Percentiles rank a stretch among this genome's conserved stretches.
These are phyloP conservation scores for Drosophila meridiana DNA, from an alignment of 2,888 invertebrate species.

Conservation along the genomic window DNA sequence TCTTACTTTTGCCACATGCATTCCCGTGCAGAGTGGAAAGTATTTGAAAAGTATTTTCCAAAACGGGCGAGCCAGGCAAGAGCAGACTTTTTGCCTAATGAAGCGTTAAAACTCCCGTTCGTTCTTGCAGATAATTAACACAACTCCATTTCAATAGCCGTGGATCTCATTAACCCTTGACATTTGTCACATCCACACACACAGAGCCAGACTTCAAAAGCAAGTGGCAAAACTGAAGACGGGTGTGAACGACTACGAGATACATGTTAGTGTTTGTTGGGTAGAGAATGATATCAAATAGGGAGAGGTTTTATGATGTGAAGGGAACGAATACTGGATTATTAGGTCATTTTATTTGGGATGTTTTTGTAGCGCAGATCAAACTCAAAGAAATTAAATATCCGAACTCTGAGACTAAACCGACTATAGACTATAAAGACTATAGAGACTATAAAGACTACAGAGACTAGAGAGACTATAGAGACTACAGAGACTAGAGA, in stretches of 20 bases:
- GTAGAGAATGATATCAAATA: not conserved
- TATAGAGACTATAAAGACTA: too few species aligned
- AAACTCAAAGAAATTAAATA: too few species aligned
- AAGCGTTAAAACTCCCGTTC: constrained; percentile 70
- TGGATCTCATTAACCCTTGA: constrained; percentile 76
- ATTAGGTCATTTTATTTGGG: too few species aligned
- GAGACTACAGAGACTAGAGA: too few species aligned
- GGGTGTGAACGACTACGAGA: not conserved
- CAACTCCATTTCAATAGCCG: constrained; percentile 60
- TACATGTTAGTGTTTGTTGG: not conserved
- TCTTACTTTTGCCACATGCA: constrained; percentile 45
- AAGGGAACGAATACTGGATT: too few species aligned
- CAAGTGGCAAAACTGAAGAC: not conserved
- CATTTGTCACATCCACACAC: constrained; percentile 70
- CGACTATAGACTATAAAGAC: too few species aligned
- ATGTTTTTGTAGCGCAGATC: too few species aligned
- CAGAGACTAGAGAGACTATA: too few species aligned
- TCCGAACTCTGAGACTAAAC: too few species aligned
- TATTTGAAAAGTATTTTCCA: constrained; percentile 36
- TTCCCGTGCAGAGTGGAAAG: constrained; percentile 15
- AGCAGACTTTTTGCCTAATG: constrained; percentile 57
- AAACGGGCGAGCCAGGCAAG: constrained; percentile 4
- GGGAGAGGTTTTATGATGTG: too few species aligned
- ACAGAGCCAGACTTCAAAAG: constrained; percentile 24
- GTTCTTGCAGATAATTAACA: constrained; percentile 71